Evolutionary conservation across 2,797 vertebrate genomes (phyloP).

Genomic region (Hemibagrus guttatus): DNA sequence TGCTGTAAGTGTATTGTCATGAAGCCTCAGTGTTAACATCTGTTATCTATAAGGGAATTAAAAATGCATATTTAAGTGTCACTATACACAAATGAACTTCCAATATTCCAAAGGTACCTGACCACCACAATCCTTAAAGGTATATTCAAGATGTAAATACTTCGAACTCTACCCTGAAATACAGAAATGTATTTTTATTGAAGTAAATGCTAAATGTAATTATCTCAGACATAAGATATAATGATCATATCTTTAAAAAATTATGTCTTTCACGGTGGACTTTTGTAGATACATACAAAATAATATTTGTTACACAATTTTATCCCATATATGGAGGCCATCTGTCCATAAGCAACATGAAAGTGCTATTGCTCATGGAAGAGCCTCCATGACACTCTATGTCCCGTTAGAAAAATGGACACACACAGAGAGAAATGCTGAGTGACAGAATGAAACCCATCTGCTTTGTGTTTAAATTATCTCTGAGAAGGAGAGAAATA

Average conservation of each 20-base stretch:
- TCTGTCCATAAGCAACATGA: conserved; percentile 26
- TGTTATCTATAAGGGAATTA: neutral
- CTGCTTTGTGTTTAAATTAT: conserved; percentile 28
- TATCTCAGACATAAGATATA: neutral
- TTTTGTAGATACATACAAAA: neutral
- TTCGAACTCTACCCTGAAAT: neutral
- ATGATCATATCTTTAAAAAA: neutral
- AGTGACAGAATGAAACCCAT: conserved; percentile 21
- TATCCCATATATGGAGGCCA: conserved; percentile 12
- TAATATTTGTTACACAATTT: neutral
- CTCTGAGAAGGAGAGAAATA: conserved; percentile 4
- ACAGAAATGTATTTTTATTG: neutral
- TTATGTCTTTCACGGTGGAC: neutral
- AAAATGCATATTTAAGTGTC: neutral
- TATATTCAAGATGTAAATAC: neutral
- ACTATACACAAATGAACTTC: neutral
- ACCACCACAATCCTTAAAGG: neutral
- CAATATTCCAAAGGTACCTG: neutral
- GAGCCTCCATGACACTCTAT: neutral
- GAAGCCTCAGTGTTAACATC: neutral
- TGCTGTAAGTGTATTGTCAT: neutral
- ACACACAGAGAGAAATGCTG: neutral
- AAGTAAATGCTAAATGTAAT: neutral
- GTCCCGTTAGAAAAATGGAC: neutral
- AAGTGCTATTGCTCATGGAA: conserved; percentile 20